These are phyloP conservation scores for Pterobdella sp. DNA, from an alignment of 2,888 invertebrate genomes.

Conservation along the genomic window DNA sequence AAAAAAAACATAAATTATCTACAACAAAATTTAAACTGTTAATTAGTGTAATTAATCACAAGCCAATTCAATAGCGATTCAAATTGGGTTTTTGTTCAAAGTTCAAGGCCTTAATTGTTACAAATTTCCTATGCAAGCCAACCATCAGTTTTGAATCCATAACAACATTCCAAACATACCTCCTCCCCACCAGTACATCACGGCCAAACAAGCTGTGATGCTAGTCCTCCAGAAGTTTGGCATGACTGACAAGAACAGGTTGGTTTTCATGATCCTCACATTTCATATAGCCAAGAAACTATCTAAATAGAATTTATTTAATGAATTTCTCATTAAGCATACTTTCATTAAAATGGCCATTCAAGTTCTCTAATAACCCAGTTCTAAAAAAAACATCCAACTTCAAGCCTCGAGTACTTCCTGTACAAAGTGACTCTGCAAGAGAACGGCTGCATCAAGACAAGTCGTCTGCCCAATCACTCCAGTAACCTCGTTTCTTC, in stretches of 20 bases:
- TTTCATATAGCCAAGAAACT: neutral
- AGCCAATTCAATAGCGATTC: too few relatives aligned
- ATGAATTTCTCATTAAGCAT: neutral
- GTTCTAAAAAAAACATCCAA: neutral
- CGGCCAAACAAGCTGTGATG: slow-evolving; percentile 78
- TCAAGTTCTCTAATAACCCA: neutral
- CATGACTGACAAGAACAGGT: slow-evolving; percentile 79
- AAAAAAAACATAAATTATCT: too few relatives aligned
- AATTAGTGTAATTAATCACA: too few relatives aligned
- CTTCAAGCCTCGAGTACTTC: slow-evolving; percentile 62
- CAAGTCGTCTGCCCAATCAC: slow-evolving; percentile 85
- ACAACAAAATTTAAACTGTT: too few relatives aligned
- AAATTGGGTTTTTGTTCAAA: too few relatives aligned
- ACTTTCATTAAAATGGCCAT: neutral
- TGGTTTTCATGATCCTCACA: slow-evolving; percentile 11
- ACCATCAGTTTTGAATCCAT: too few relatives aligned
- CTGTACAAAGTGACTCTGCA: slow-evolving; percentile 89
- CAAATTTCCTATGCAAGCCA: too few relatives aligned
- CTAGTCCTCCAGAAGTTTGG: slow-evolving; percentile 90
- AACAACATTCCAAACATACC: neutral
- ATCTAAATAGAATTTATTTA: neutral
- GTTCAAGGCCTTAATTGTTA: too few relatives aligned
- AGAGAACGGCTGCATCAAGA: slow-evolving; percentile 86
- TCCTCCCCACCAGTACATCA: slow-evolving; percentile 56
- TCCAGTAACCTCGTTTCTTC: slow-evolving; percentile 90